Conservation (phyloP, 1,140 invertebrate genomes). For the Anastatus disparis region DNA sequence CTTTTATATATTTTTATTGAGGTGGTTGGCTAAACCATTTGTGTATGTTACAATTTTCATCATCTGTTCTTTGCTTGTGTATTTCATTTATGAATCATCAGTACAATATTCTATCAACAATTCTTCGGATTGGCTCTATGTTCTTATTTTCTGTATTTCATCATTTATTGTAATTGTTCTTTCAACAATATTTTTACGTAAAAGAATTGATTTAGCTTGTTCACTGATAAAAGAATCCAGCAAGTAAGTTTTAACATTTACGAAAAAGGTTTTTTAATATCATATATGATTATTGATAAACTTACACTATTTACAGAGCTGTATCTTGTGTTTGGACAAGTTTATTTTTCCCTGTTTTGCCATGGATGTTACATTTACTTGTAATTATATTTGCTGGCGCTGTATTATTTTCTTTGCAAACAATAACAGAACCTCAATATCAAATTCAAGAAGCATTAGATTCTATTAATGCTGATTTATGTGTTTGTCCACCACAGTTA, state of each 20-base stretch:
- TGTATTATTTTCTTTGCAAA: slow-evolving; percentile 75
- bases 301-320: slow-evolving; percentile 74
- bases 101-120: slow-evolving; percentile 24
- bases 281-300: too few relatives aligned
- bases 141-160: slow-evolving; percentile 75
- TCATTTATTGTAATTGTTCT: slow-evolving; percentile 78
- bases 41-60: slow-evolving; percentile 86
- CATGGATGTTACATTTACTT: slow-evolving; percentile 84
- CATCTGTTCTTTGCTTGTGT: slow-evolving; percentile 75
- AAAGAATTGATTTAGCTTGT: slow-evolving; percentile 87
- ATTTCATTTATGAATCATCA: slow-evolving; percentile 68
- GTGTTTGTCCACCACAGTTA: slow-evolving; percentile 41
- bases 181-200: slow-evolving; percentile 84
- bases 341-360: slow-evolving; percentile 90
- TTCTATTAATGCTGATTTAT: slow-evolving; percentile 49
- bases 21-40: slow-evolving; percentile 86
- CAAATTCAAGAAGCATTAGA: slow-evolving; percentile 58
- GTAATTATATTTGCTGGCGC: slow-evolving; percentile 78
- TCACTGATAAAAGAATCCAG: slow-evolving; percentile 89
- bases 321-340: slow-evolving; percentile 86
- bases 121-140: slow-evolving; percentile 73
- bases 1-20: slow-evolving; percentile 87
- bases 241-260: slow-evolving; percentile 76
- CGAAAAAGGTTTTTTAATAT: too few relatives aligned
- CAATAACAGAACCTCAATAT: slow-evolving; percentile 73